These are phyloP conservation scores for Automeris io DNA, from an alignment of 2,888 invertebrate species.

Conservation along the genomic window DNA sequence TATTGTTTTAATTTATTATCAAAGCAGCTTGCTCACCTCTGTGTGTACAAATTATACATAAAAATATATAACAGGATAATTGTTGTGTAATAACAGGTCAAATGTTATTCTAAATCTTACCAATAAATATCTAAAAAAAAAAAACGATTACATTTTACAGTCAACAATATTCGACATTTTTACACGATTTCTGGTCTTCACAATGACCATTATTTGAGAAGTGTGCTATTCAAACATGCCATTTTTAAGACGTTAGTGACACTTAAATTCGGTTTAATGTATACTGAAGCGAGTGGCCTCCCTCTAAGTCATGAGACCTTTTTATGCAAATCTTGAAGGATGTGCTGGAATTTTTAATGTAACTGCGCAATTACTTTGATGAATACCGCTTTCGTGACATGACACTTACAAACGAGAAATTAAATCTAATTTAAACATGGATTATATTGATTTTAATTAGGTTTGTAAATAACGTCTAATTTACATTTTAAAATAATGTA, in stretches of 20 bases:
- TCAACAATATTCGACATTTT: too few species aligned
- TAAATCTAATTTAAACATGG: slow-evolving; percentile 38
- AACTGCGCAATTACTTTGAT: slow-evolving; percentile 66
- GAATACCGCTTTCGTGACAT: slow-evolving; percentile 54
- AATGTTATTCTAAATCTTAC: too few species aligned
- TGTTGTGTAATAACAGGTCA: too few species aligned
- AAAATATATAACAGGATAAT: too few species aligned
- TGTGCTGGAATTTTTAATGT: slow-evolving; percentile 69
- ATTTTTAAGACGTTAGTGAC: slow-evolving; percentile 37
- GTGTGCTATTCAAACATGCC: slow-evolving; percentile 35
- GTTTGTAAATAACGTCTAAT: slow-evolving; percentile 1
- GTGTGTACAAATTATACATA: too few species aligned
- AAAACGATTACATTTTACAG: too few species aligned
- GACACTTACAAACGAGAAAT: slow-evolving; percentile 17
- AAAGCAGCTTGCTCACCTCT: too few species aligned
- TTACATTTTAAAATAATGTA: background rate
- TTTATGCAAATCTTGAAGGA: slow-evolving; percentile 71
- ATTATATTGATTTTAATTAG: slow-evolving; percentile 46
- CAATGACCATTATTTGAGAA: slow-evolving; percentile 1
- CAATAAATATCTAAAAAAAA: too few species aligned
- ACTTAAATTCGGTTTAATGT: slow-evolving; percentile 54
- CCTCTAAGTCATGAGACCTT: slow-evolving; percentile 46
- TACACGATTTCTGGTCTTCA: too few species aligned
- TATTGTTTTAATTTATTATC: too few species aligned
- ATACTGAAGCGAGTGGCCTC: slow-evolving; percentile 30